A percentile compares a stretch with the other conserved stretches of the same genome.
Conservation (phyloP, 1,140 invertebrate genomes). For the Lordiphosa stackelbergi region DNA sequence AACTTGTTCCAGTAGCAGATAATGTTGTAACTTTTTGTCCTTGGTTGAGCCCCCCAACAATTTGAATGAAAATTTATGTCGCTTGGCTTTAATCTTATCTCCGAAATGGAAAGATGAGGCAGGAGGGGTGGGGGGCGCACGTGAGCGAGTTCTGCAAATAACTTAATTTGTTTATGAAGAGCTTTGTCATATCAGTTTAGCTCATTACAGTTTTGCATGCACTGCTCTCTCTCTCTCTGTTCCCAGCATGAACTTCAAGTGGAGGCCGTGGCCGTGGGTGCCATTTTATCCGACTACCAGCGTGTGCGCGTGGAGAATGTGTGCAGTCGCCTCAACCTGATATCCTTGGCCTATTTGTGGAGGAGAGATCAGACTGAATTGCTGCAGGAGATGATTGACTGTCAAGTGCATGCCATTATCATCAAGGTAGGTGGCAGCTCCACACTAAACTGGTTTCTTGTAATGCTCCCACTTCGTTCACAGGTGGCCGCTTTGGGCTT, state of each 20-base stretch:
- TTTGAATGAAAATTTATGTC: too few relatives aligned
- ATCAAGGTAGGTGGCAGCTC: constrained; percentile 84
- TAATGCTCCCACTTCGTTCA: too few relatives aligned
- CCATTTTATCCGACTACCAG: constrained; percentile 99
- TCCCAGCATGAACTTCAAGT: constrained; percentile 86
- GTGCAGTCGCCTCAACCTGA: constrained; percentile 92
- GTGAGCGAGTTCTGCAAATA: too few relatives aligned
- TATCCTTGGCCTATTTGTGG: constrained; percentile 95
- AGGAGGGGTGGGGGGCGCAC: too few relatives aligned
- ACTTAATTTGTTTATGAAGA: too few relatives aligned
- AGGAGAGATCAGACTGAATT: constrained; percentile 94
- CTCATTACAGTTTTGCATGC: too few relatives aligned
- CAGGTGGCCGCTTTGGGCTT: constrained; percentile 92
- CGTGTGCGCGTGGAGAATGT: constrained; percentile 98
- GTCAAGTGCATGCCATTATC: constrained; percentile 93
- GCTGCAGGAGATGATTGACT: constrained; percentile 97
- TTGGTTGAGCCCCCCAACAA: too few relatives aligned
- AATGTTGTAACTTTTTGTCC: too few relatives aligned
- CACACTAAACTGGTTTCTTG: neutral
- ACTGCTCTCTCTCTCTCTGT: neutral
- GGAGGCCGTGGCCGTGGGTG: constrained; percentile 96
- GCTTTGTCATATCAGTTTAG: too few relatives aligned
- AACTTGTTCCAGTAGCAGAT: too few relatives aligned
- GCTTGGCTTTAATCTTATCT: too few relatives aligned
- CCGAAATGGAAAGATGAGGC: too few relatives aligned